A percentile compares a stretch with the other conserved stretches of the same genome.
Conservation (phyloP, 2,113 vertebrate genomes). For the Lycaon pictus region DNA sequence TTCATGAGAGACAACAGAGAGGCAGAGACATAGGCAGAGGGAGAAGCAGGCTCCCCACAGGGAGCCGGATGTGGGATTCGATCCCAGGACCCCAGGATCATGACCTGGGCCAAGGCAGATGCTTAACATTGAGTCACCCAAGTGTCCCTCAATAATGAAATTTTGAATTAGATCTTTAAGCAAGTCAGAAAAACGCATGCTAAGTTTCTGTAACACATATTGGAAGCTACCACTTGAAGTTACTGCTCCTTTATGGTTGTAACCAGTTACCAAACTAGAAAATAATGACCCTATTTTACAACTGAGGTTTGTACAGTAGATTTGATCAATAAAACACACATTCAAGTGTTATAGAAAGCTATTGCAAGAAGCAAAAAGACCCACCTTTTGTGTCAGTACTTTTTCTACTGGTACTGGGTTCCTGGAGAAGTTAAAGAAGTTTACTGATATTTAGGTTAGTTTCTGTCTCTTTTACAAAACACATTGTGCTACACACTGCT, state of each 20-base stretch:
- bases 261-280: slow-evolving; percentile 15
- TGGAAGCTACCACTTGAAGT: background rate
- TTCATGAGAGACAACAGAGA: no score
- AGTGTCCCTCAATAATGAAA: background rate
- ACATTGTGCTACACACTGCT: background rate
- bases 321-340: background rate
- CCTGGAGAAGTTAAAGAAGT: background rate
- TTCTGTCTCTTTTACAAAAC: background rate
- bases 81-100: no score
- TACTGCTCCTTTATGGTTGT: background rate
- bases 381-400: background rate
- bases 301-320: background rate
- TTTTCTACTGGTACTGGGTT: background rate
- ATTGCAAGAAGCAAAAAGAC: background rate
- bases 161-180: slow-evolving; percentile 42
- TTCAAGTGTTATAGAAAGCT: background rate
- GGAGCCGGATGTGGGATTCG: no score
- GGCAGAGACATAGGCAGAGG: no score
- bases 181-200: background rate
- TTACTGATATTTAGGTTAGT: background rate
- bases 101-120: no score
- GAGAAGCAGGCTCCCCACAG: no score
- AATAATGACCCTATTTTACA: background rate
- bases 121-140: no score
- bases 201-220: background rate